Evolutionary conservation across 1,140 invertebrate species (phyloP).

Genomic region (Eupristina koningsbergeri): DNA sequence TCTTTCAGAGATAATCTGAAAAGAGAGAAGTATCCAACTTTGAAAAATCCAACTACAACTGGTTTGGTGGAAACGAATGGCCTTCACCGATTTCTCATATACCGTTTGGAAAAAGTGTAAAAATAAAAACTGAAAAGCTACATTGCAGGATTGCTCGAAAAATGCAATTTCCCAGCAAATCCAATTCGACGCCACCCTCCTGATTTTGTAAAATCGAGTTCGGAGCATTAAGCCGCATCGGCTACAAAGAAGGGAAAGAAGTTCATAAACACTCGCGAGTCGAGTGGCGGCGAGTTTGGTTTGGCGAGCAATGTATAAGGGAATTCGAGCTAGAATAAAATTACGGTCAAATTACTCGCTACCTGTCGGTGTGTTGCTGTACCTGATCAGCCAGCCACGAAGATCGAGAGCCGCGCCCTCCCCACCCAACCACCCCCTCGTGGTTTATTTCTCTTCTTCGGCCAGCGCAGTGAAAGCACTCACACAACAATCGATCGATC

Average conservation of each 20-base stretch:
- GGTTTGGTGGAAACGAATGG: background rate
- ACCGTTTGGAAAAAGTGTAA: background rate
- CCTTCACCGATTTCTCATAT: background rate
- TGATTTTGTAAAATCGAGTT: background rate
- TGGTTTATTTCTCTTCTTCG: background rate
- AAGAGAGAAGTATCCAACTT: background rate
- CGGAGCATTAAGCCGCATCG: background rate
- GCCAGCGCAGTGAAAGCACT: background rate
- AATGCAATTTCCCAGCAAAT: background rate
- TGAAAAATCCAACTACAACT: background rate
- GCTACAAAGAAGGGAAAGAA: background rate
- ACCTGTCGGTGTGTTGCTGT: too few species aligned
- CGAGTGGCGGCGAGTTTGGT: too few species aligned
- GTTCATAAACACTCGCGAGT: background rate
- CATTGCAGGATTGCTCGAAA: background rate
- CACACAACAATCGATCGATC: background rate
- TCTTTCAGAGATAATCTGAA: background rate
- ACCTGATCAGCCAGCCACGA: background rate
- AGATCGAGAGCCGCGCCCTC: slow-evolving; percentile 12
- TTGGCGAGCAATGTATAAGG: too few species aligned
- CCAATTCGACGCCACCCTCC: background rate
- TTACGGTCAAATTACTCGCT: too few species aligned
- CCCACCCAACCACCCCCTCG: background rate
- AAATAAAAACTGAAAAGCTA: background rate
- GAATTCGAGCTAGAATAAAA: too few species aligned